Evolutionary conservation across 2,888 invertebrate genomes (phyloP).

Genomic region (Morpho deidamia): DNA sequence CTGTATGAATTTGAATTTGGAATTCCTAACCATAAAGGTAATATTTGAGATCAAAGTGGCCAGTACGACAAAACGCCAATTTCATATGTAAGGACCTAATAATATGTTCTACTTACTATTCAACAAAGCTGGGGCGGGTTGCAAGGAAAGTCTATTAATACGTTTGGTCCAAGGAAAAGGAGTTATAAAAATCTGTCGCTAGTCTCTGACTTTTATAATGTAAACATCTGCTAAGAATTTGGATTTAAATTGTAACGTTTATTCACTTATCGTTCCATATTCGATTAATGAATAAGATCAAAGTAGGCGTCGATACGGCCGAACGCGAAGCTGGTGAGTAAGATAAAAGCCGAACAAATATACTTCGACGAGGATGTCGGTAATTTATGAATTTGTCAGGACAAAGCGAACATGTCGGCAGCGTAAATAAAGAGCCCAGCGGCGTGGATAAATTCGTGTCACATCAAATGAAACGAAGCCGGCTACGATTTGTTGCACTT

Average conservation of each 20-base stretch:
- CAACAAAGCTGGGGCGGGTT: no score
- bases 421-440: constrained; percentile 69
- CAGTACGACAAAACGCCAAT: no score
- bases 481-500: constrained; percentile 66
- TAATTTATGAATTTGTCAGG: constrained; percentile 79
- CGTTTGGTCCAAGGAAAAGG: no score
- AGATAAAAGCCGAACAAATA: constrained; percentile 64
- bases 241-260: not conserved
- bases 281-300: constrained; percentile 47
- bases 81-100: no score
- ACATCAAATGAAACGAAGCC: constrained; percentile 74
- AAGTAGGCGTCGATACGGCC: constrained; percentile 63
- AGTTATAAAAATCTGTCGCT: no score
- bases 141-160: no score
- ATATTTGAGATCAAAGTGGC: no score
- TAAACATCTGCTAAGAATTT: not conserved
- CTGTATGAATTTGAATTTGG: no score
- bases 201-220: not conserved
- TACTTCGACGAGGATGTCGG: constrained; percentile 66
- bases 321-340: constrained; percentile 57
- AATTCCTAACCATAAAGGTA: no score
- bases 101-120: no score
- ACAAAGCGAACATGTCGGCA: constrained; percentile 69
- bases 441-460: constrained; percentile 75
- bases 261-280: constrained; percentile 18